These are phyloP conservation scores for Monomorium pharaonis DNA, from an alignment of 1,140 invertebrate genomes.

Conservation along the genomic window DNA sequence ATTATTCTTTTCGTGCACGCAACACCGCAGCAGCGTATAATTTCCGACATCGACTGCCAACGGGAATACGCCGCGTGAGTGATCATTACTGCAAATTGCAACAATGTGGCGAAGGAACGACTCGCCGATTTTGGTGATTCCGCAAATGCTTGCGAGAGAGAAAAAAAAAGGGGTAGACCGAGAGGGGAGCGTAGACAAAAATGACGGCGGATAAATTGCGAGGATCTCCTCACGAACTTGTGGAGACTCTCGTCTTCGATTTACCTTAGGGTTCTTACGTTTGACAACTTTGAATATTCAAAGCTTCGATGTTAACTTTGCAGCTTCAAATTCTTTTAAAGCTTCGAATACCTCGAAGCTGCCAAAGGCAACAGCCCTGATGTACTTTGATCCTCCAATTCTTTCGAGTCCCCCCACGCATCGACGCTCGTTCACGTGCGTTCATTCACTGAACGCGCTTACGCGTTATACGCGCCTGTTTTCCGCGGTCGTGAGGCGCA, in stretches of 20 bases:
- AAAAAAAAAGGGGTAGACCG: neutral
- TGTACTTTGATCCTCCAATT: neutral
- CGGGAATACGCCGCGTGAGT: conserved; percentile 35
- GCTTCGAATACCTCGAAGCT: too few species aligned
- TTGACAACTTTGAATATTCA: too few species aligned
- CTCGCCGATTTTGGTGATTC: conserved; percentile 35
- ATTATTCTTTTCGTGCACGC: conserved; percentile 43
- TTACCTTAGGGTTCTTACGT: too few species aligned
- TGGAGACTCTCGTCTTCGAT: too few species aligned
- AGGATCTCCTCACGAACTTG: neutral
- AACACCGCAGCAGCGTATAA: conserved; percentile 49
- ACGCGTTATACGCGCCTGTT: conserved; percentile 19
- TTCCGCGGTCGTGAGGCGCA: conserved; percentile 42
- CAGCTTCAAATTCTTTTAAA: too few species aligned
- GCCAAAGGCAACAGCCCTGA: too few species aligned
- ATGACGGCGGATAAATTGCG: neutral
- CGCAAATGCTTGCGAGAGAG: conserved; percentile 7
- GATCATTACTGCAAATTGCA: conserved; percentile 48
- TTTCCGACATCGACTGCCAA: conserved; percentile 55
- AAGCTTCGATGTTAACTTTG: too few species aligned
- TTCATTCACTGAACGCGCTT: conserved; percentile 42
- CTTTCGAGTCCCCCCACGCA: neutral
- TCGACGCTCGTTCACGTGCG: neutral
- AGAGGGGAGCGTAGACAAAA: neutral
- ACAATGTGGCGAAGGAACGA: conserved; percentile 42